Evolutionary conservation across 2,888 invertebrate genomes (phyloP).

Genomic region (Acrocyrtus sp.): DNA sequence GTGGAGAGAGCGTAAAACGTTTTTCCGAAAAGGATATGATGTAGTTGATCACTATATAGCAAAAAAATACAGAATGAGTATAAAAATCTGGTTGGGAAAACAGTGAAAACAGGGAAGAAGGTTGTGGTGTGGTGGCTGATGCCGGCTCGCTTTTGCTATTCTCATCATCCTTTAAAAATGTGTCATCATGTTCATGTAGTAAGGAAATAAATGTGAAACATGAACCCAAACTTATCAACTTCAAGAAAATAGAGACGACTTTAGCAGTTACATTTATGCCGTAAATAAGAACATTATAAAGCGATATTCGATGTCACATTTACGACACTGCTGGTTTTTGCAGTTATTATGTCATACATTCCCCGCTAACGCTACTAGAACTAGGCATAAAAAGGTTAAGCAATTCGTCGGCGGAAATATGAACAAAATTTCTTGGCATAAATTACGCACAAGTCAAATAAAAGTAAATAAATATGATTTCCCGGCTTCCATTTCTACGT

Average conservation of each 20-base stretch:
- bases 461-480: too few species aligned
- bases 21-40: too few species aligned
- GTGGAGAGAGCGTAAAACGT: too few species aligned
- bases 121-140: background rate
- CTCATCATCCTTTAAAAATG: constrained; percentile 48
- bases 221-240: constrained; percentile 60
- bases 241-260: constrained; percentile 49
- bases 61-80: too few species aligned
- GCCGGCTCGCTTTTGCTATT: constrained; percentile 38
- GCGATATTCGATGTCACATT: constrained; percentile 7
- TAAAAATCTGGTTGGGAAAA: too few species aligned
- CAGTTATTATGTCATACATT: too few species aligned
- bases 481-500: background rate
- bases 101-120: background rate
- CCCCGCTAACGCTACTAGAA: too few species aligned
- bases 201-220: constrained; percentile 59
- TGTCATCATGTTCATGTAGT: constrained; percentile 39
- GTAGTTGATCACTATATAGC: too few species aligned
- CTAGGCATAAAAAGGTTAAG: background rate
- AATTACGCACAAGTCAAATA: too few species aligned
- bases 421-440: too few species aligned
- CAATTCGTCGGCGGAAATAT: constrained; percentile 30
- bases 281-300: constrained; percentile 1
- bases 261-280: constrained; percentile 28
- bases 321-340: too few species aligned